A percentile compares a stretch with the other conserved stretches of the same genome.
These are phyloP conservation scores for Sebastes vulpes DNA, from an alignment of 2,797 vertebrate genomes.

Conservation along the genomic window DNA sequence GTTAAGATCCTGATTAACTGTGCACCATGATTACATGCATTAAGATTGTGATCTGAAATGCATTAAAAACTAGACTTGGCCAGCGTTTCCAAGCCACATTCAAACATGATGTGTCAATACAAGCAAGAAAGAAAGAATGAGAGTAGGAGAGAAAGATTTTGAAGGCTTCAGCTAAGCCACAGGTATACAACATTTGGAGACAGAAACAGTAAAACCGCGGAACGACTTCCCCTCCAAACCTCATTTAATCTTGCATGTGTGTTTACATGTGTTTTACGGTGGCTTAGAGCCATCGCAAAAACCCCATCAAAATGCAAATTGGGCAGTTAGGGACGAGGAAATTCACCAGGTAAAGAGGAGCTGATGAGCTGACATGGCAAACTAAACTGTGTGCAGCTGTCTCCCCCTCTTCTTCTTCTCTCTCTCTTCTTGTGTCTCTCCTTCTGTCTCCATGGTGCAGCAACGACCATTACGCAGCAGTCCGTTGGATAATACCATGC, in stretches of 20 bases:
- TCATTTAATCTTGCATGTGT: slow-evolving; percentile 41
- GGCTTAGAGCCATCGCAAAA: slow-evolving; percentile 27
- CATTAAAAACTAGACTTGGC: not conserved
- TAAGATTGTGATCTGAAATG: not conserved
- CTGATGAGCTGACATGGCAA: slow-evolving; percentile 65
- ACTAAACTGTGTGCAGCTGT: slow-evolving; percentile 25
- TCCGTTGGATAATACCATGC: slow-evolving; percentile 40
- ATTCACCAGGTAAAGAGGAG: slow-evolving; percentile 49
- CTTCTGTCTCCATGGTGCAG: slow-evolving; percentile 45
- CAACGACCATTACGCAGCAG: slow-evolving; percentile 45
- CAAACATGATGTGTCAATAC: slow-evolving; percentile 1
- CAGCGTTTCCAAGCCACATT: slow-evolving; percentile 1
- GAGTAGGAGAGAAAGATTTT: not conserved
- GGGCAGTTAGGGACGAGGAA: slow-evolving; percentile 3
- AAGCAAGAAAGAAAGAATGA: not conserved
- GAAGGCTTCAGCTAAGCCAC: slow-evolving; percentile 30
- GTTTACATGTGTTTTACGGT: slow-evolving; percentile 61
- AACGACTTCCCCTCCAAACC: not conserved
- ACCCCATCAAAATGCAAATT: slow-evolving; percentile 72
- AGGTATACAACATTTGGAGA: slow-evolving; percentile 4
- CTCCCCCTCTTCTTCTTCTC: not conserved
- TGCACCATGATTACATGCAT: not conserved
- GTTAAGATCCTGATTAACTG: not conserved
- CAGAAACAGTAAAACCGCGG: not conserved
- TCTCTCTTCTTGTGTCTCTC: not conserved